Conservation (phyloP, 2,113 vertebrate genomes). For the Thamnophis sirtalis region DNA sequence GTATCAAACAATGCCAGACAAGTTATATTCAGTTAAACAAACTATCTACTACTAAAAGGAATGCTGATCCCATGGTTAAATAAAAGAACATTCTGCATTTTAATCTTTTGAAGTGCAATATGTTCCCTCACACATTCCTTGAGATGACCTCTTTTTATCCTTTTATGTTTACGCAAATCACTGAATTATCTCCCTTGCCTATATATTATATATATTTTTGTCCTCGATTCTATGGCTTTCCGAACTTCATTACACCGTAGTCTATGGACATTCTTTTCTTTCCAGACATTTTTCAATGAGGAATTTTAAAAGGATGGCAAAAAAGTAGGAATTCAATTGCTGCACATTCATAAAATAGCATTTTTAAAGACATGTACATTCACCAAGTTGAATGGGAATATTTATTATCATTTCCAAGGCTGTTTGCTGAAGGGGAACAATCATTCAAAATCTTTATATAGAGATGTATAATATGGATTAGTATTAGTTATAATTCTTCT, state of each 20-base stretch:
- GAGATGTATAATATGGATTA: not conserved
- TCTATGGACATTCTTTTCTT: not conserved
- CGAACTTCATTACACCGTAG: not conserved
- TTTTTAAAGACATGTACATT: not conserved
- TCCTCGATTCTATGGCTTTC: not conserved
- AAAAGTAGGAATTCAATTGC: not conserved
- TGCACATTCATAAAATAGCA: not conserved
- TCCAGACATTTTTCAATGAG: not conserved
- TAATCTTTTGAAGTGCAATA: not conserved
- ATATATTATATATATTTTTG: not conserved
- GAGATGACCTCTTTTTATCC: not conserved
- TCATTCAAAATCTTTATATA: not conserved
- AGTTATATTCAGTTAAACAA: not conserved
- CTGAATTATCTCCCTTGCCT: not conserved
- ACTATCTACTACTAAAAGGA: conserved; percentile 2
- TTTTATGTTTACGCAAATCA: not conserved
- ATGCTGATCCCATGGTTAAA: not conserved
- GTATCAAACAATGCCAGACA: not conserved
- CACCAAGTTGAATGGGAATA: not conserved
- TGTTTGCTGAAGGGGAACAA: not conserved
- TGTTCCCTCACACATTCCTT: not conserved
- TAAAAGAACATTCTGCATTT: not conserved
- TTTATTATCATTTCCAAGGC: not conserved
- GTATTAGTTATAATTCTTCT: not conserved
- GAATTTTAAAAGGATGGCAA: not conserved